Base-by-base conservation (phyloP, 2,888 invertebrate species). In the Heliconius sara region DNA sequence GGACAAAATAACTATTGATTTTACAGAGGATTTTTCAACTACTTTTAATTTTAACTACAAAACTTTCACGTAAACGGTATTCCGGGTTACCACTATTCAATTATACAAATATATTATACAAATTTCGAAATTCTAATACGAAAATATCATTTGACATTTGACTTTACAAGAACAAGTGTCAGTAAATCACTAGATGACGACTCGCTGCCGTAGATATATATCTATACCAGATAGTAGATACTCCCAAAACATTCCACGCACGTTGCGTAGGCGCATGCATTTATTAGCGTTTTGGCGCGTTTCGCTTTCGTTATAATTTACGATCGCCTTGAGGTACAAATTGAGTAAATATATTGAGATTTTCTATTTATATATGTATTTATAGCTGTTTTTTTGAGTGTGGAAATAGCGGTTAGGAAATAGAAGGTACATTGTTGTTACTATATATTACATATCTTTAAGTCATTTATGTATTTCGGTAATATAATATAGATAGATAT, bases 241-340 rank as follows among this genome's bases (percentile, higher is more conserved):
- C 66, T 19, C 27, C 75, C 43, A 75, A 75, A n/a, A 66, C 74
- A 75, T 75, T 65, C 75, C 75, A 27, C 43, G 39, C 25, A 19
- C 19, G 25, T 75, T 66, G 75, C 75, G 75, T 75, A 65, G 75
- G 75, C 66, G 65, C 75, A 66, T 75, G 57, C 47, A 73, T 78
- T 78, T 57, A 78, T 78, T 66, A 52, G 66, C 57, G 25, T 78
- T 73, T 77, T 73, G 76, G 60, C 71, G 47, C 22, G 72, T 77
- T 80, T 80, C 66, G 73, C 73, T 77, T 77, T 80, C 77, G 25
- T 57, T 73, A 27, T 72, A 39, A 47, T 77, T 79, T 73, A 72
- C 72, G 60, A 34, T 25, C 65, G 75, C 75, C 75, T 75, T 57
- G 34, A 73, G 43, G 27, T 43, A 66, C 83, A 88, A 88, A 89